Evolutionary conservation across 2,888 invertebrate genomes (phyloP), one percentile per base, ranked within the genome.

Genomic region (Diarsia rubi): DNA sequence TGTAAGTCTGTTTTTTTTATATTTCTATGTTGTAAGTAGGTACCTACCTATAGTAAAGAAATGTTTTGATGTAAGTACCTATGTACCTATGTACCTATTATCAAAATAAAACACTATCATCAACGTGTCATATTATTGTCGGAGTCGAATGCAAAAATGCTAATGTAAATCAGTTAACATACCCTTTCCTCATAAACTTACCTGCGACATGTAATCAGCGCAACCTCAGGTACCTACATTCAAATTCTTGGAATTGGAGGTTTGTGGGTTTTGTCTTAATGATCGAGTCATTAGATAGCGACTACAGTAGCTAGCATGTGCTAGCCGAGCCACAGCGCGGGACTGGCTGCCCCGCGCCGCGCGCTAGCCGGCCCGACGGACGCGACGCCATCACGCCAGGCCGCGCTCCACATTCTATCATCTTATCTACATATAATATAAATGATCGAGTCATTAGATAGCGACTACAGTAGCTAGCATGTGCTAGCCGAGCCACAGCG

Each of bases 401-500:
- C 24, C 54, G 14, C 54, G 54, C 42, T 37, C 31, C 44, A 37
- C 45, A 75, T 75, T 21, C 37, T 71, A 52, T 47, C 24, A 27
- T 74, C 54, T 24, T 6, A 42, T 47, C 45, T n/a, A 27, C 57
- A 45, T 24, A 42, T 3, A 49, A n/a, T 52, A 52, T 24, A 49
- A n/a, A n/a, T n/a, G 11, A n/a, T 52, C 49, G 21, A 21, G 6
- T 21, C 21, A 49, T 49, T 49, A 21, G 3, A 11, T 11, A 11
- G n/a, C n/a, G 49, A 52, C 11, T n/a, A 75, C 45, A 54, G 27
- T n/a, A 27, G 37, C 45, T 52, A 52, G 49, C 11, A 11, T n/a
- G 49, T n/a, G n/a, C n/a, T n/a, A n/a, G n/a, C 11, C n/a, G 49
- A 52, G 11, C 49, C 52, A 12, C n/a, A 52, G n/a, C 3, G 52